Evolutionary conservation across 2,888 invertebrate species (phyloP), one percentile per base, ranked within the genome.

Genomic region (Chrysolina oricalcia): DNA sequence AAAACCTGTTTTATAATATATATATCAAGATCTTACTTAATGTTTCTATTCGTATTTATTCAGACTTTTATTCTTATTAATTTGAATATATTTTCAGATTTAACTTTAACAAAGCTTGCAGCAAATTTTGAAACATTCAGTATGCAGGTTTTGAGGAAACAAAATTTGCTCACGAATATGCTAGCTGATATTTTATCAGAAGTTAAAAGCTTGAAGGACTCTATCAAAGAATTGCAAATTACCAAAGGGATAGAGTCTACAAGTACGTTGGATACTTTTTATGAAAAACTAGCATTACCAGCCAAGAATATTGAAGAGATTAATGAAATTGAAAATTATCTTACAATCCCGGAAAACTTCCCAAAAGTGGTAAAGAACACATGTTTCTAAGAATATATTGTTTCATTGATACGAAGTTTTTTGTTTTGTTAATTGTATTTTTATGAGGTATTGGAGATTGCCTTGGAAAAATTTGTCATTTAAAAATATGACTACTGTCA

Each of bases 11-110:
- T 41, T n/a, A 17, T 17, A 40, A 46, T 21, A 66, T 66, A 46
- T 15, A 66, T 66, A 46, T 46, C 46, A 15, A 68, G 48, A 23
- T 68, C 27, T 68, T n/a, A 68, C 50, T n/a, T 67, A 67, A 67
- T 48, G 15, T 48, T 48, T 67, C 19, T 67, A 67, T 48, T 48
- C 50, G 21, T 48, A 67, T 48, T 48, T n/a, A 67, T 13, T n/a
- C n/a, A n/a, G n/a, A n/a, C n/a, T n/a, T n/a, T n/a, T n/a, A n/a
- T 68, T 68, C 50, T 50, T 68, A 68, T 68, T 27, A 23, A 68
- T 50, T 5, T 50, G 50, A 23, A 66, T 66, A 66, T 64, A 27
- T 63, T 63, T 15, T 40, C 40, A 63, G 23, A 63, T 63, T 40
- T 40, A 63, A 40, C 23, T 63, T 35, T 48, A 13, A 48, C 11